These are phyloP conservation scores for Pagrus major DNA, from an alignment of 2,113 vertebrate genomes.

Conservation along the genomic window DNA sequence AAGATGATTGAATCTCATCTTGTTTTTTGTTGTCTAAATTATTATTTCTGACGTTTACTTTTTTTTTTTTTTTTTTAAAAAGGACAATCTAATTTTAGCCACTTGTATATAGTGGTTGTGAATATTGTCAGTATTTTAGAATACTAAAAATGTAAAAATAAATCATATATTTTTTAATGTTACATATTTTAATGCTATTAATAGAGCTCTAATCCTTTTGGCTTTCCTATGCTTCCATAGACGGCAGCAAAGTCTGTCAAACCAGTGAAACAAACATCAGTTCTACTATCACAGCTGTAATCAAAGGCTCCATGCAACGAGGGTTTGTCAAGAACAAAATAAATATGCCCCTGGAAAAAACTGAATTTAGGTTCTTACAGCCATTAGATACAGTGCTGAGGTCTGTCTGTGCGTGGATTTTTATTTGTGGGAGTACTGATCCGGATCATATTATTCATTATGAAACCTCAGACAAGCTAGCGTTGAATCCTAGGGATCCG, in stretches of 20 bases:
- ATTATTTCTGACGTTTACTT: too few species aligned
- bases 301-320: not conserved
- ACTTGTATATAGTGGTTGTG: too few species aligned
- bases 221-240: not conserved
- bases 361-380: not conserved
- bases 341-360: not conserved
- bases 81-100: too few species aligned
- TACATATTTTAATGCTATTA: too few species aligned
- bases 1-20: not conserved
- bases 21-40: not conserved
- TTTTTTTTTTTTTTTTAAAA: too few species aligned
- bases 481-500: not conserved
- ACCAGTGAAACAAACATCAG: not conserved
- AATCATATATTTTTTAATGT: too few species aligned
- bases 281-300: not conserved
- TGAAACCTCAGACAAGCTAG: not conserved
- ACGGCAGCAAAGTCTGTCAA: not conserved
- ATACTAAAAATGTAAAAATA: too few species aligned
- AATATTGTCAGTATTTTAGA: too few species aligned
- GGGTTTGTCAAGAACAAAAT: not conserved
- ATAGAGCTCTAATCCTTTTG: not conserved
- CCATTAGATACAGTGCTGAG: not conserved
- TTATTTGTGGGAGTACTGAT: not conserved
- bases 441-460: not conserved
- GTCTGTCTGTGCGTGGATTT: not conserved